phyloP scores from a whole-genome alignment of 64 coral and sea anemone species.

The Actinia equina region DNA sequence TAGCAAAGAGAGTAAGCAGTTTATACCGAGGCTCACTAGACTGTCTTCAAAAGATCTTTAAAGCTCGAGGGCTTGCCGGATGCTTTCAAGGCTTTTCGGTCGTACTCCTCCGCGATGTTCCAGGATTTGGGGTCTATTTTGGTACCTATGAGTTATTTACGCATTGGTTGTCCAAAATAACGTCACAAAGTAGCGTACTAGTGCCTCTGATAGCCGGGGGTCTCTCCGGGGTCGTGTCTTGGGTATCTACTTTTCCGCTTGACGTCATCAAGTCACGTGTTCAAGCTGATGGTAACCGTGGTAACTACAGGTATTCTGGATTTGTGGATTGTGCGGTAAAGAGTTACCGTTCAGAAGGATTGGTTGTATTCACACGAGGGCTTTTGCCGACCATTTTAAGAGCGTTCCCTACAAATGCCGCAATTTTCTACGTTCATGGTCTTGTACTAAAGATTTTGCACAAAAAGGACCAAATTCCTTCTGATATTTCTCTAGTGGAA shows the following conservation, averaged over 20 bases:
- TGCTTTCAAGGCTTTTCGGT: slow-evolving; percentile 71
- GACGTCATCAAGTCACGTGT: slow-evolving; percentile 89
- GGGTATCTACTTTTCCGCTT: slow-evolving; percentile 69
- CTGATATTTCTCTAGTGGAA: neutral
- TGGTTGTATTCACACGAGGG: slow-evolving; percentile 66
- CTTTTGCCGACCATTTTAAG: slow-evolving; percentile 69
- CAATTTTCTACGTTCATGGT: slow-evolving; percentile 67
- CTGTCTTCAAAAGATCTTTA: slow-evolving; percentile 77
- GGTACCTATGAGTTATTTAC: slow-evolving; percentile 58
- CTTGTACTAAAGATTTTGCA: slow-evolving; percentile 18
- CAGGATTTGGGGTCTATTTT: slow-evolving; percentile 83
- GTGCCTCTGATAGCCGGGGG: slow-evolving; percentile 41
- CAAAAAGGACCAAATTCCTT: slow-evolving; percentile 8
- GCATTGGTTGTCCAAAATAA: neutral
- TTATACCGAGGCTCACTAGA: slow-evolving; percentile 66
- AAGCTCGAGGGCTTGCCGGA: slow-evolving; percentile 58
- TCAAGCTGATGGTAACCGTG: slow-evolving; percentile 75
- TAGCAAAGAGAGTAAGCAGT: slow-evolving; percentile 5
- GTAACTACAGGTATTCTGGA: slow-evolving; percentile 38
- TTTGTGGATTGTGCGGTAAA: slow-evolving; percentile 73
- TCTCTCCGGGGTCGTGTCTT: slow-evolving; percentile 76
- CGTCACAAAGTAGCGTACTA: neutral
- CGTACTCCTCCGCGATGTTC: slow-evolving; percentile 63
- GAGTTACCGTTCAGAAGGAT: slow-evolving; percentile 64
- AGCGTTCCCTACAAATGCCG: slow-evolving; percentile 91